Evolutionary conservation across 2,113 vertebrate species (phyloP), one percentile per base, ranked within the genome.

Genomic region (Tragelaphus buxtoni): DNA sequence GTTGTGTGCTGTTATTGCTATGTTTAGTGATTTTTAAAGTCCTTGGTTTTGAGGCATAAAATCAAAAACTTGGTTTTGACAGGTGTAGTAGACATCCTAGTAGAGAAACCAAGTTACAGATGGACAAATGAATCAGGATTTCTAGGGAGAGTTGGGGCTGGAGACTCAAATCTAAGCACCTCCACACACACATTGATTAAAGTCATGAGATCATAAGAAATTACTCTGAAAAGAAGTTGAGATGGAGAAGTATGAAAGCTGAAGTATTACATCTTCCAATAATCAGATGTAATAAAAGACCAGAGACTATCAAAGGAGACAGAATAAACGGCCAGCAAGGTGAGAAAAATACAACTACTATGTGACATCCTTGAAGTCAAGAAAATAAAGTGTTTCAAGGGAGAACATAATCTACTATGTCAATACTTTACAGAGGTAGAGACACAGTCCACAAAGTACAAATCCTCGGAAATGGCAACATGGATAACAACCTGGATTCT

Each of bases 361-460:
- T 22, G 17, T 81, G 42, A 7, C 58, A 60, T 58, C 14, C 53
- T 80, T 42, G 80, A 82, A 90, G 26, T 53, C 42, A 92, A 89
- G 49, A 45, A 90, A 97, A 84, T 86, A 87, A 85, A 89, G 89
- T 58, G 7, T 93, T 93, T 58, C 51, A 53, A 91, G 83, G 55
- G 17, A 63, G 9, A 80, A 65, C 49, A 69, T 72, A 72, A 76
- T 45, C 18, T 47, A 17, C 47, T 91, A 2, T 86, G 83, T 84
- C 90, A 93, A 63, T 79, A 11, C n/a, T 91, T 86, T 80, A 94
- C 39, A 82, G 60, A 58, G 49, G 65, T 30, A 55, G 47, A 90
- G 77, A 97, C 82, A 42, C 13, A 63, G 51, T 72, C 28, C 9
- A 93, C 80, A 80, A 77, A 80, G 85, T n/a, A 79, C 20, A 65